Percentiles rank a stretch among this genome's conserved stretches.
These are phyloP conservation scores for Zonitis immaculata DNA, from an alignment of 2,888 invertebrate genomes.

Conservation along the genomic window DNA sequence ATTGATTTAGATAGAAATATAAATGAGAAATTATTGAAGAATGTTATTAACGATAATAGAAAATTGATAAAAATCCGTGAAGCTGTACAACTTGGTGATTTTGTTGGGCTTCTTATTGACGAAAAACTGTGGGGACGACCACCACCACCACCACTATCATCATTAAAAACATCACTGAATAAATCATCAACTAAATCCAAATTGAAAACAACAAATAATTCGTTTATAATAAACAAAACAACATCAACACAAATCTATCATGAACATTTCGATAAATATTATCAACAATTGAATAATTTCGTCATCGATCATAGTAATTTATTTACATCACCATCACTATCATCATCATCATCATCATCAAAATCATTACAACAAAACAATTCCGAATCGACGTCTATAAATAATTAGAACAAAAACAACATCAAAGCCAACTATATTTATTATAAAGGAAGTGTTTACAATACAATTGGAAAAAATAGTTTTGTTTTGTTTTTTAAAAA, in stretches of 20 bases:
- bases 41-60: slow-evolving; percentile 15
- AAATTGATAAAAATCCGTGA: slow-evolving; percentile 54
- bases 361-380: background rate
- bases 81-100: slow-evolving; percentile 57
- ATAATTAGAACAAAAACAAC: background rate
- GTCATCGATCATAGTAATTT: background rate
- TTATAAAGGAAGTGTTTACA: too few species aligned
- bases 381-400: background rate
- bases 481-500: too few species aligned
- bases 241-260: slow-evolving; percentile 40
- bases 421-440: background rate
- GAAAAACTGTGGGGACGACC: slow-evolving; percentile 43
- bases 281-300: background rate
- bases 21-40: background rate
- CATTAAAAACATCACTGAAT: slow-evolving; percentile 21
- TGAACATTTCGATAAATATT: background rate
- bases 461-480: too few species aligned
- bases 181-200: slow-evolving; percentile 33
- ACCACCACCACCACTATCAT: background rate
- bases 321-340: background rate
- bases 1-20: too few species aligned
- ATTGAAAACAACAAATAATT: too few species aligned
- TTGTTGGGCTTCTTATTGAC: slow-evolving; percentile 56
- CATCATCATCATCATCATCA: background rate
- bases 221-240: slow-evolving; percentile 48